Evolutionary conservation across 2,113 vertebrate species (phyloP).

Genomic region (Centropristis striata): DNA sequence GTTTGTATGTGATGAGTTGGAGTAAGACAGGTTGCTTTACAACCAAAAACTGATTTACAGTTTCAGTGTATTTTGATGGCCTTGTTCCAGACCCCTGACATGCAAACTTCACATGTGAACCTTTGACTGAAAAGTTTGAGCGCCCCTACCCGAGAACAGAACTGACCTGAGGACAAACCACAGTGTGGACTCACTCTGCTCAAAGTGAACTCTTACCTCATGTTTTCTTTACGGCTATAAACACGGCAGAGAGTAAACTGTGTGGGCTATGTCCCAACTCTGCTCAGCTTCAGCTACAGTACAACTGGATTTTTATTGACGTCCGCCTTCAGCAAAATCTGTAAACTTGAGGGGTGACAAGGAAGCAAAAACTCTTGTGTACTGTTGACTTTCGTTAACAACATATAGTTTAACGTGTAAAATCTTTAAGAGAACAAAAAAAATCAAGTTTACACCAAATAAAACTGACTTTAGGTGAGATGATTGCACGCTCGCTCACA

Average conservation of each 20-base stretch:
- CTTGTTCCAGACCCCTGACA: not conserved
- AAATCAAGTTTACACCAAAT: not conserved
- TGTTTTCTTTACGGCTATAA: not conserved
- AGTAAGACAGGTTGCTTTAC: too few species aligned
- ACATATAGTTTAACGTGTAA: not conserved
- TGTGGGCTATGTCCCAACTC: not conserved
- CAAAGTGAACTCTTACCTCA: not conserved
- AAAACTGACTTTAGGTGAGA: not conserved
- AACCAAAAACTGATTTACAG: not conserved
- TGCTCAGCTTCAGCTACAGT: not conserved
- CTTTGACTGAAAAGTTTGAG: not conserved
- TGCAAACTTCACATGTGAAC: not conserved
- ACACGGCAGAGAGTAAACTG: not conserved
- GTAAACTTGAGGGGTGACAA: not conserved
- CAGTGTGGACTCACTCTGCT: not conserved
- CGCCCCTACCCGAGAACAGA: not conserved
- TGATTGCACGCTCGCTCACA: not conserved
- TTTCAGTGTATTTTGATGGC: not conserved
- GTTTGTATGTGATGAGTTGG: too few species aligned
- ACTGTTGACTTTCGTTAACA: not conserved
- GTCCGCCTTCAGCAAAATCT: not conserved
- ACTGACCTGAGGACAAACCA: not conserved
- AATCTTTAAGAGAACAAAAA: not conserved
- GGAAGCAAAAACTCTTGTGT: not conserved
- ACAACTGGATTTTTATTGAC: not conserved